A percentile compares a stretch with the other conserved stretches of the same genome.
These are phyloP conservation scores for Callocephalon fimbriatum DNA, from an alignment of 2,113 vertebrate species.

Conservation along the genomic window DNA sequence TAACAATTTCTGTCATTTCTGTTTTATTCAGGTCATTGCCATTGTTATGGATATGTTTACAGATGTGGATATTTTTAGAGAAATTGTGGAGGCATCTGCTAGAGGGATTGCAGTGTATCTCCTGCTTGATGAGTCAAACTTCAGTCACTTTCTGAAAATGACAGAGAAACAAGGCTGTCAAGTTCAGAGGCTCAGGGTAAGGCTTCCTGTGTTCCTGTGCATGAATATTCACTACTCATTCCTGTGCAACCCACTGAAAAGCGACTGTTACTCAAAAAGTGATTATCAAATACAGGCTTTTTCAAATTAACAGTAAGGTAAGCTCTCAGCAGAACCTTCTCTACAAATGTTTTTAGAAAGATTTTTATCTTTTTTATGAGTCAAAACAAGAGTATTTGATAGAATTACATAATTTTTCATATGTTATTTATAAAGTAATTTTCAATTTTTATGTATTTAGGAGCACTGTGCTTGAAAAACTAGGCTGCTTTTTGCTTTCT, in stretches of 20 bases:
- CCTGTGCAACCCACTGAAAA: not conserved
- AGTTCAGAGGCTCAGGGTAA: conserved; percentile 92
- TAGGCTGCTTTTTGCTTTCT: not conserved
- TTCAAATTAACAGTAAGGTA: not conserved
- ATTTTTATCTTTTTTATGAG: not conserved
- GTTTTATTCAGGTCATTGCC: conserved; percentile 87
- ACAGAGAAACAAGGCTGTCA: conserved; percentile 90
- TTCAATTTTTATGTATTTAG: not conserved
- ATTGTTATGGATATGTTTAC: conserved; percentile 96
- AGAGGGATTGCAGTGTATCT: conserved; percentile 91
- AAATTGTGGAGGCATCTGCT: conserved; percentile 88
- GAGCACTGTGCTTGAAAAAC: not conserved
- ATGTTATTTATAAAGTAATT: not conserved
- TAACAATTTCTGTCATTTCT: conserved; percentile 12
- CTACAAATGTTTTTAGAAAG: not conserved
- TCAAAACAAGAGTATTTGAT: not conserved
- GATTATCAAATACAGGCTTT: not conserved
- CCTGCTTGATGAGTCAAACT: conserved; percentile 88
- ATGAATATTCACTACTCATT: not conserved
- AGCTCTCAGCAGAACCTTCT: not conserved
- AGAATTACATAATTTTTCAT: not conserved
- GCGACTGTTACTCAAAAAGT: not conserved
- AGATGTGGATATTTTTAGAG: conserved; percentile 95
- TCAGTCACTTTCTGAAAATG: conserved; percentile 90
- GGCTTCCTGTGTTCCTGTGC: conserved; percentile 32